These are phyloP conservation scores for Rhinatrema bivittatum DNA, from an alignment of 2,797 vertebrate species.

Conservation along the genomic window DNA sequence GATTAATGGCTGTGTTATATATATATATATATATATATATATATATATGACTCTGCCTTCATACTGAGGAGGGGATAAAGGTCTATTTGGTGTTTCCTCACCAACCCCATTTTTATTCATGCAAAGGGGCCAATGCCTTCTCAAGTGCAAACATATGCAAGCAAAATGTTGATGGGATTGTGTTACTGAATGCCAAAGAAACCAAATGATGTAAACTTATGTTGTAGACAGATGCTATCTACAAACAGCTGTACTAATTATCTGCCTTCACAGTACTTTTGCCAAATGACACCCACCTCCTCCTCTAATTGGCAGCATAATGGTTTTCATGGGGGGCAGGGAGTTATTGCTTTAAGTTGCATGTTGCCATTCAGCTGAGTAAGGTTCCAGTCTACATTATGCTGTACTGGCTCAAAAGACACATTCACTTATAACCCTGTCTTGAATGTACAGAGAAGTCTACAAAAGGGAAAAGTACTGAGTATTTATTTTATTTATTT, in stretches of 20 bases:
- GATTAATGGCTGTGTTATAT: constrained; percentile 47
- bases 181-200: constrained; percentile 1
- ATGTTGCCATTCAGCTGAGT: no score
- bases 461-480: no score
- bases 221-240: no score
- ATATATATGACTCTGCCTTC: constrained; percentile 3
- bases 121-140: constrained; percentile 7
- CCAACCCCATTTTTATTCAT: constrained; percentile 21
- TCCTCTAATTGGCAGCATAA: fast-evolving
- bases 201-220: background rate
- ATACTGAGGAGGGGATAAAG: background rate
- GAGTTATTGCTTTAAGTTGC: no score
- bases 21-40: constrained; percentile 1
- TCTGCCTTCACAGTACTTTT: background rate
- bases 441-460: no score
- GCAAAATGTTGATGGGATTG: no score
- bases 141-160: background rate
- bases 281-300: background rate
- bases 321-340: no score
- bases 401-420: no score
- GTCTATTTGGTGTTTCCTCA: constrained; percentile 10
- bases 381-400: no score
- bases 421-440: no score
- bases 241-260: background rate
- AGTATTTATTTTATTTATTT: no score